Evolutionary conservation across 2,888 invertebrate species (phyloP).

Genomic region (Tridacna gigas): DNA sequence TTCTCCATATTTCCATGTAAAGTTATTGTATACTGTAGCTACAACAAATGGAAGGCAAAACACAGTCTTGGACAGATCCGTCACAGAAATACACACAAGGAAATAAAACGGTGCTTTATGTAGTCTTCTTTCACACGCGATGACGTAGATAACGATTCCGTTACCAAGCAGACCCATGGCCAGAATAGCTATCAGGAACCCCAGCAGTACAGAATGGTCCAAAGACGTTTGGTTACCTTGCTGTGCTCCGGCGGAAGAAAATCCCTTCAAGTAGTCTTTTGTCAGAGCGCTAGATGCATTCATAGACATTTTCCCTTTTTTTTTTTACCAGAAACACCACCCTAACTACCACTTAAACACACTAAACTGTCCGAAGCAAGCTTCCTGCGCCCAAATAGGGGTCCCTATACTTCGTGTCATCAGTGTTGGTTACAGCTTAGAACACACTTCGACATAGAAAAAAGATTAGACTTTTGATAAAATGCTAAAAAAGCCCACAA

Average conservation of each 20-base stretch:
- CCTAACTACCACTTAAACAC: neutral
- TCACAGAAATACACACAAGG: constrained; percentile 77
- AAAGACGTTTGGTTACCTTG: constrained; percentile 13
- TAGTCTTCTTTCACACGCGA: constrained; percentile 71
- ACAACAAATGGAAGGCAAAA: constrained; percentile 81
- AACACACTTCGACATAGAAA: too few species aligned
- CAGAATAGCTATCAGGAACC: constrained; percentile 66
- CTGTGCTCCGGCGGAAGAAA: neutral
- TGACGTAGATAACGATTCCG: constrained; percentile 69
- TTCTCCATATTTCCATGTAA: constrained; percentile 77
- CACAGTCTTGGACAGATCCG: constrained; percentile 77
- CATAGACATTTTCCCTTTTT: neutral
- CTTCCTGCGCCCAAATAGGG: neutral
- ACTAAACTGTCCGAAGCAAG: neutral
- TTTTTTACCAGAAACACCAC: neutral
- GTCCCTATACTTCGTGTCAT: neutral
- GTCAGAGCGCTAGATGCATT: neutral
- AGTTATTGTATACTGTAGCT: constrained; percentile 76
- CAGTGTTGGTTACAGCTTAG: too few species aligned
- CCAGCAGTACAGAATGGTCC: constrained; percentile 47
- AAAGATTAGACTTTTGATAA: too few species aligned
- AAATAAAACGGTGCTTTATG: constrained; percentile 82
- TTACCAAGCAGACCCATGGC: constrained; percentile 72
- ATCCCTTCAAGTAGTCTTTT: neutral
- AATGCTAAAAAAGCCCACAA: too few species aligned